Conservation (phyloP, 2,797 vertebrate genomes). For the Fringilla coelebs region DNA sequence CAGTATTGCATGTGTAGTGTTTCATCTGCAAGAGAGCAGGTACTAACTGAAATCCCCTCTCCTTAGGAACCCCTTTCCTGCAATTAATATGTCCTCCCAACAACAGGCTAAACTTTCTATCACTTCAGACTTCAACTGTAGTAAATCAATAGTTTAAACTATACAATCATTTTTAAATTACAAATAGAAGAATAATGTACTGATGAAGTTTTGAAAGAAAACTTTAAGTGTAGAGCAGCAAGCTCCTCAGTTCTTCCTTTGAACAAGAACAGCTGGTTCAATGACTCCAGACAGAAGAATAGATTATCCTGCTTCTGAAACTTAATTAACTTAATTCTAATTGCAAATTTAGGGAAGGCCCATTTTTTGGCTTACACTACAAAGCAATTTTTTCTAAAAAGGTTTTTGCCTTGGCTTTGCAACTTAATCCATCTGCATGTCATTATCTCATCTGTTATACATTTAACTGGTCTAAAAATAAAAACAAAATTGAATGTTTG, state of each 20-base stretch:
- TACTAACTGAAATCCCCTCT: background rate
- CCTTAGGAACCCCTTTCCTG: background rate
- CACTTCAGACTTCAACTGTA: background rate
- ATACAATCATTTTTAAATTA: background rate
- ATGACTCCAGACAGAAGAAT: background rate
- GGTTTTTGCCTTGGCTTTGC: conserved; percentile 51
- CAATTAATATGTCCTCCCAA: background rate
- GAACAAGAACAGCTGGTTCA: background rate
- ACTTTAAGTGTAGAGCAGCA: background rate
- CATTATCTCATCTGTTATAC: conserved; percentile 62
- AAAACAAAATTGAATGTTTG: conserved; percentile 51
- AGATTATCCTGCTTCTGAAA: conserved; percentile 17
- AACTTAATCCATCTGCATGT: conserved; percentile 59
- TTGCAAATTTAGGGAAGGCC: conserved; percentile 15
- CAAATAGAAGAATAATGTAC: background rate
- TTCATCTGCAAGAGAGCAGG: background rate
- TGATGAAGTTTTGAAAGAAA: background rate
- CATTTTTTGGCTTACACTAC: conserved; percentile 57
- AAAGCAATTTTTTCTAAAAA: conserved; percentile 42
- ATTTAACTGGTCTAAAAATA: conserved; percentile 64
- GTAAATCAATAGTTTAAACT: background rate
- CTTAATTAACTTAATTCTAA: conserved; percentile 28
- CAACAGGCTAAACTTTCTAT: background rate
- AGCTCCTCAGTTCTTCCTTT: background rate
- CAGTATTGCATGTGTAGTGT: background rate